Evolutionary conservation across 2,888 invertebrate species (phyloP).

Genomic region (Nineta flava): DNA sequence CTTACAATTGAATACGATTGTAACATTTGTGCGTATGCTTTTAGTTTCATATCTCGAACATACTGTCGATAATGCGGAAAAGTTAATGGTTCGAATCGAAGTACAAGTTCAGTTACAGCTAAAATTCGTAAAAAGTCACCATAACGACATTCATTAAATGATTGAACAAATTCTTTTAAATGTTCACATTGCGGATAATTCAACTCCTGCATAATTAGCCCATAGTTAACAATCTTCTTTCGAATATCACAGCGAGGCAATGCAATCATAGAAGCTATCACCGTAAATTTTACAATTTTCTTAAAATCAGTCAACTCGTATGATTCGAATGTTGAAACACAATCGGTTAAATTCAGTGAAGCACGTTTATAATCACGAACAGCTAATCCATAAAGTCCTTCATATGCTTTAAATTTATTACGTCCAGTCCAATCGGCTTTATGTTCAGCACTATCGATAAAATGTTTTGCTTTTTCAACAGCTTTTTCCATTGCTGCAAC

Average conservation of each 20-base stretch:
- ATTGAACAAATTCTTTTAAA: slow-evolving; percentile 40
- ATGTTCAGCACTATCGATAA: slow-evolving; percentile 24
- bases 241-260: slow-evolving; percentile 24
- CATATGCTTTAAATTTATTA: slow-evolving; percentile 52
- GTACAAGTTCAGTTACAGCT: slow-evolving; percentile 26
- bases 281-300: slow-evolving; percentile 29
- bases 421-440: slow-evolving; percentile 60
- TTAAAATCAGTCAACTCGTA: slow-evolving; percentile 56
- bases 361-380: slow-evolving; percentile 50
- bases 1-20: slow-evolving; percentile 52
- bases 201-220: slow-evolving; percentile 70
- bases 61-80: slow-evolving; percentile 51
- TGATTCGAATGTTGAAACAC: slow-evolving; percentile 58
- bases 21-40: slow-evolving; percentile 53
- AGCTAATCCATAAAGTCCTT: slow-evolving; percentile 49
- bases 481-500: slow-evolving; percentile 15
- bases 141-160: slow-evolving; percentile 54
- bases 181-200: slow-evolving; percentile 40
- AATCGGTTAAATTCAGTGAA: slow-evolving; percentile 45
- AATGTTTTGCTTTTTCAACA: slow-evolving; percentile 9
- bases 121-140: slow-evolving; percentile 42
- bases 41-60: slow-evolving; percentile 51
- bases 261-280: slow-evolving; percentile 26
- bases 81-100: slow-evolving; percentile 46
- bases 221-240: slow-evolving; percentile 24